Evolutionary conservation across 2,888 invertebrate species (phyloP), one percentile per base, ranked within the genome.

Genomic region (Hydropsyche betteni): DNA sequence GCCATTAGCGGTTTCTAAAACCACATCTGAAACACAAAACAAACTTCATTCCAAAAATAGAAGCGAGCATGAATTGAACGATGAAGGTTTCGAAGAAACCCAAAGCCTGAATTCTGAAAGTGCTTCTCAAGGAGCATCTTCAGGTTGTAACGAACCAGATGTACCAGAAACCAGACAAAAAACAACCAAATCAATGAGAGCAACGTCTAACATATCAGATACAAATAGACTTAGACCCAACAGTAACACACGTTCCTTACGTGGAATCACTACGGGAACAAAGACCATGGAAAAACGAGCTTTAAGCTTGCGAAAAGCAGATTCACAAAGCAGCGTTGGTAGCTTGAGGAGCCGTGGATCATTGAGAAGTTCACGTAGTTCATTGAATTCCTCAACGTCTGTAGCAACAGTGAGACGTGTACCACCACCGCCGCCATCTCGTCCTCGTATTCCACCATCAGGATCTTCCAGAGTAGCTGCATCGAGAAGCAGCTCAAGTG

Each of bases 81-180:
- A 96, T 82, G 95, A 96, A 87, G 95, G 96, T 7, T 96, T 96
- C 82, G 95, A 96, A 83, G 96, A 96, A 85, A 94, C 94, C 0
- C 95, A 95, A 82, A 95, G 94, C 82, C 86, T 95, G 72, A 93
- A 94, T 81, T 95, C 95, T 0, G 95, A 95, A 83, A 94, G 94
- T 6, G 91, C 94, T 3, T 94, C 94, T 68, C 94, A 94, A 81
- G 94, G 94, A 61, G 93, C 94, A 1, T 94, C 94, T 0, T 94
- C 94, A 0, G 90, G 90, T 6, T 92, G 92, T 80, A 93, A 92
- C 81, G 91, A 91, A 80, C 88, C 89, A 61, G 90, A 90, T 61
- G 88, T 87, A 64, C 84, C 86, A 0, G 83, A 84, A 6, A 81
- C 80, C 52, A 78, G 79, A 84, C 86, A 77, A 88, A 89, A 33